Evolutionary conservation across 1,140 invertebrate genomes (phyloP), one percentile per base, ranked within the genome.

Genomic region (Penaeus chinensis): DNA sequence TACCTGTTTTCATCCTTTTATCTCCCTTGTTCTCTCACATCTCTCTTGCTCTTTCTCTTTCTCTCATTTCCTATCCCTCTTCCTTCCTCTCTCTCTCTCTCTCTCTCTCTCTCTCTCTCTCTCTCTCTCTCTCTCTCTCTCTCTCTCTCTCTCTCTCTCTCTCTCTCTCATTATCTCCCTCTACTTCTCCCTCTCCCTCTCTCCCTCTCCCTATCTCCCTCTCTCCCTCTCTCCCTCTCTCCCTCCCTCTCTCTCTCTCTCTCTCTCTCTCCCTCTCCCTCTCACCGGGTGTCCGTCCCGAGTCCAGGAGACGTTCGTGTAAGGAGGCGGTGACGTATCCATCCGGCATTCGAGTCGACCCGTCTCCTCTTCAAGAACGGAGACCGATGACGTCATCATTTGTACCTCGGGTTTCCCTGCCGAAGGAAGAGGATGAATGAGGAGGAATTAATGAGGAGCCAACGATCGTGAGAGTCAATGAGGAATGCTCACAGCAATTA

Each of bases 371-470:
- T 85, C 84, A 20, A 85, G 63, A 19, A 85, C 84, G 13, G 77
- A 63, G 74, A 85, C n/a, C 13, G 27, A 27, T 19, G 37, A 60
- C 77, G 84, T 79, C 63, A 79, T 63, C 42, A 85, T 27, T n/a
- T 85, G 76, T 11, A 76, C 84, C 76, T 80, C 62, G 7, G 84
- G 84, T 62, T 85, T 85, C n/a, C 84, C 84, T 85, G 84, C n/a
- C 32, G 18, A 78, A 62, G 54, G 22, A 69, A 10, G 16, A 20
- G 42, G 2, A 84, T n/a, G 42, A 54, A 19, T 37, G 7, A 77
- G 71, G 27, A 19, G 65, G 37, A 8, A 42, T 42, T 42, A 42
- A 42, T 42, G 37, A 42, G 37, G 37, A 42, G 4, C 7, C 37
- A 5, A 42, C 37, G 37, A 42, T 42, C 37, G 37, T 42, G 7